phyloP scores from a whole-genome alignment of 2,888 invertebrate genomes.

The Epinotia bilunana region DNA sequence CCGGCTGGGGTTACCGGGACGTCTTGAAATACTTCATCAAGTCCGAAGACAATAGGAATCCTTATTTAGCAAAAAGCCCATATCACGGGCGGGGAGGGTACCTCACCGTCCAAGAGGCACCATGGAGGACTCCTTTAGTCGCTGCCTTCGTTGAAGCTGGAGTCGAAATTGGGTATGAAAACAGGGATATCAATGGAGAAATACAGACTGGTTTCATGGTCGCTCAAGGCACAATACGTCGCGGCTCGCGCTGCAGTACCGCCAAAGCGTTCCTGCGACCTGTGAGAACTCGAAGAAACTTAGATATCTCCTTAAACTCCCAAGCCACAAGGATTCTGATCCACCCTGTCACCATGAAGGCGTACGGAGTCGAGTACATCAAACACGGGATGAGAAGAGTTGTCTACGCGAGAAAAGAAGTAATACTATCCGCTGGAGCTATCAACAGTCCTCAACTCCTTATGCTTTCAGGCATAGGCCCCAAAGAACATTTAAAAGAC shows the following conservation, averaged over 20 bases:
- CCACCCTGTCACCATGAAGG: slow-evolving; percentile 89
- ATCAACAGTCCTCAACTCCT: slow-evolving; percentile 96
- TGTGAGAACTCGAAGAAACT: slow-evolving; percentile 88
- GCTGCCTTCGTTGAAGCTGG: slow-evolving; percentile 93
- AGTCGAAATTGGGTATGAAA: slow-evolving; percentile 92
- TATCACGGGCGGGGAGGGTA: slow-evolving; percentile 91
- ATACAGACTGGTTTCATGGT: slow-evolving; percentile 92
- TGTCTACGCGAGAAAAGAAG: slow-evolving; percentile 90
- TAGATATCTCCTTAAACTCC: slow-evolving; percentile 92
- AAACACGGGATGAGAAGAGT: slow-evolving; percentile 88
- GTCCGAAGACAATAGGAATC: slow-evolving; percentile 94
- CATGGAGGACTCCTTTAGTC: slow-evolving; percentile 92
- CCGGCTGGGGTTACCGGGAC: slow-evolving; percentile 94
- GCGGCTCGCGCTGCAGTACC: slow-evolving; percentile 93
- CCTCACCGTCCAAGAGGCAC: slow-evolving; percentile 92
- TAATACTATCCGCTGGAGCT: slow-evolving; percentile 95
- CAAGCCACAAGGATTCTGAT: slow-evolving; percentile 91
- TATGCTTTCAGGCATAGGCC: slow-evolving; percentile 95
- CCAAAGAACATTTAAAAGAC: slow-evolving; percentile 87
- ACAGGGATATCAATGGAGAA: slow-evolving; percentile 92
- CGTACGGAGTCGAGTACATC: slow-evolving; percentile 91
- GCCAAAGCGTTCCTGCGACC: slow-evolving; percentile 95
- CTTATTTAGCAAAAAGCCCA: slow-evolving; percentile 88
- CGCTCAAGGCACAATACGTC: slow-evolving; percentile 91
- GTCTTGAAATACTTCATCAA: slow-evolving; percentile 95